Evolutionary conservation across 1,140 invertebrate species (phyloP), one percentile per base, ranked within the genome.

Genomic region (Drosophila micromelanica): DNA sequence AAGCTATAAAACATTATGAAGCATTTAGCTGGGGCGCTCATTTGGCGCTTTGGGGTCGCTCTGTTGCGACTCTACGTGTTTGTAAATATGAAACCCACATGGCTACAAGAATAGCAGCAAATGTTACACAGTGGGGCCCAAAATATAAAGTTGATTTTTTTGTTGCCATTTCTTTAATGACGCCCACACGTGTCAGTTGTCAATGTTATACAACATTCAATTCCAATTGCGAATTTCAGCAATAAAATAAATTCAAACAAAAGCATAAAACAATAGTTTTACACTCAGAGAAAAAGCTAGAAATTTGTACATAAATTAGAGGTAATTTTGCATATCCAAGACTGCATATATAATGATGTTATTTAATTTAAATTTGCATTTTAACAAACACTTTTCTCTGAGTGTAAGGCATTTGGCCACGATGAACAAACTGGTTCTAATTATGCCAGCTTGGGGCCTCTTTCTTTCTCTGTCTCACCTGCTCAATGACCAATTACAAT

Each of bases 401-500:
- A 35, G 32, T 35, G 32, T 35, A 35, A 1, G 32, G 1, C 11
- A 17, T 73, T 73, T 73, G 56, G 71, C 49, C 56, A 73, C 55
- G 49, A 73, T 69, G 56, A 5, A 54, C 68, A 79, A 90, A 89
- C 85, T 72, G 73, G 79, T 89, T 89, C 84, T 89, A 71, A 89
- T 90, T 89, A 80, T 89, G 76, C 73, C 75, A 86, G 45, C 46
- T 48, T n/a, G 5, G 6, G 30, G 35, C 37, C n/a, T 27, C n/a
- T 23, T 17, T 27, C 43, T 20, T 32, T 46, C 32, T 57, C 52
- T 46, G 23, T 59, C 43, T 11, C 37, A 8, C 23, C 20, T 43
- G 12, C 38, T 38, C 42, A 40, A 61, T 35, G 32, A 8, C 57
- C 57, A 69, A 81, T 76, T 80, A 65, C 60, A 81, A 78, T 69